Percentiles rank a stretch among this genome's conserved stretches.
Evolutionary conservation across 2,113 vertebrate species (phyloP).

Genomic region (Muntiacus reevesi): DNA sequence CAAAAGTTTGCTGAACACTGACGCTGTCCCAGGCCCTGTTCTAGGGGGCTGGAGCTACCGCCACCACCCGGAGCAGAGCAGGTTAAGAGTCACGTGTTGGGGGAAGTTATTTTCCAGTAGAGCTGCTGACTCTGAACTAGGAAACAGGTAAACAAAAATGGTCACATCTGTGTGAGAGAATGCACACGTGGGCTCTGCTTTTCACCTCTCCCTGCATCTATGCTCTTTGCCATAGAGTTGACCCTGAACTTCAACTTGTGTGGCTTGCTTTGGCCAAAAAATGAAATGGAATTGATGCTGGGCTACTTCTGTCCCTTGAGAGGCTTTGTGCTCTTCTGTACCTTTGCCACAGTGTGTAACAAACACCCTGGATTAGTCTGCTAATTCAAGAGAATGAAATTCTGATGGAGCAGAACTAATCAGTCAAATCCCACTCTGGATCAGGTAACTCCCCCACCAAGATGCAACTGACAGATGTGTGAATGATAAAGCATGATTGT

Average conservation of each 20-base stretch:
- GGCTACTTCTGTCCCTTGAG: too few species aligned
- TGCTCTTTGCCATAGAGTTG: not conserved
- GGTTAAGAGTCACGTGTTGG: fast-evolving
- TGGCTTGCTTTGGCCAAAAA: not conserved
- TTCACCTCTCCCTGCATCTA: fast-evolving
- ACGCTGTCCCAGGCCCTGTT: not conserved
- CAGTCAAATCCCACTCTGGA: not conserved
- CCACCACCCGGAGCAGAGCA: fast-evolving
- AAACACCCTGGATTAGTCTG: not conserved
- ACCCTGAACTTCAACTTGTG: not conserved
- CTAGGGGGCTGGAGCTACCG: not conserved
- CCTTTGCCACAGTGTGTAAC: fast-evolving
- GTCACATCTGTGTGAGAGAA: too few species aligned
- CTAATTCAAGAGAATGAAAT: too few species aligned
- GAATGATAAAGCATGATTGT: fast-evolving
- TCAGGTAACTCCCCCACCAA: not conserved
- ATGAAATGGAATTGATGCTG: not conserved
- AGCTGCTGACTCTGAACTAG: not conserved
- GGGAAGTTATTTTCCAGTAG: not conserved
- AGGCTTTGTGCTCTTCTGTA: not conserved
- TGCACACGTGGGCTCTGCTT: fast-evolving
- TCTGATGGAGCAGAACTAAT: not conserved
- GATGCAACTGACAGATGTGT: not conserved
- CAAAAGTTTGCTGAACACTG: fast-evolving
- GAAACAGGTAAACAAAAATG: fast-evolving